Base-by-base conservation (phyloP, 2,113 vertebrate genomes). In the Saccopteryx bilineata region DNA sequence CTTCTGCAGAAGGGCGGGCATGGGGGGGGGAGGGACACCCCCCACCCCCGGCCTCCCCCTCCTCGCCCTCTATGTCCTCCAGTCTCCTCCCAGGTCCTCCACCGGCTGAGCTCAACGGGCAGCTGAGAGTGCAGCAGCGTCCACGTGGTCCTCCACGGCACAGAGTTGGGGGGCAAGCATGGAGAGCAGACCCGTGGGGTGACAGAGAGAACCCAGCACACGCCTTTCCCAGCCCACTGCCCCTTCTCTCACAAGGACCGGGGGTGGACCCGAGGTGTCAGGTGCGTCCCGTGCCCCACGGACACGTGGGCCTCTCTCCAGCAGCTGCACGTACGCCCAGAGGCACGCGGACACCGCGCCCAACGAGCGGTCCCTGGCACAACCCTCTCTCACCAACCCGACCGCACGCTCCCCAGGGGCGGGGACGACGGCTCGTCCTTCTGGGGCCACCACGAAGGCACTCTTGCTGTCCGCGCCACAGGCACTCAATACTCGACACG, bases 1-100 rank as follows among this genome's bases (percentile, higher is more conserved):
- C 31, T 23, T 39, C 46, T 21, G 4, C 6, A 26, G 14, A 9
- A 74, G 15, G 56, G 39, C 63, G 15, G 83, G 76, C 78, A 13
- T 5, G 0, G 19, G 33, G 9, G 14, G 19, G 33, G 9, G 14
- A 4, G 26, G 5, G 9, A 33, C 0, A 9, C 50, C 28, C 50
- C 28, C 19, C 24, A 14, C 31, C 26, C 58, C n/a, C 48, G 1
- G 1, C 2, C 9, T 23, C 18, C 13, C 46, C 24, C 15, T 19
- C 4, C 19, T 26, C 12, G 54, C 50, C 48, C n/a, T 3, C 58
- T n/a, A 39, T 3, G 61, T 3, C 24, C 23, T 61, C 52, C 63
- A 9, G 0, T 46, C 81, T 69, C 80, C 21, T n/a, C 15, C 21
- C 46, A 74, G 17, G 5, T 14, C 13, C 50, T 68, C 5, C 24